These are phyloP conservation scores for Tipula helvola DNA, from an alignment of 2,888 invertebrate species.

Conservation along the genomic window DNA sequence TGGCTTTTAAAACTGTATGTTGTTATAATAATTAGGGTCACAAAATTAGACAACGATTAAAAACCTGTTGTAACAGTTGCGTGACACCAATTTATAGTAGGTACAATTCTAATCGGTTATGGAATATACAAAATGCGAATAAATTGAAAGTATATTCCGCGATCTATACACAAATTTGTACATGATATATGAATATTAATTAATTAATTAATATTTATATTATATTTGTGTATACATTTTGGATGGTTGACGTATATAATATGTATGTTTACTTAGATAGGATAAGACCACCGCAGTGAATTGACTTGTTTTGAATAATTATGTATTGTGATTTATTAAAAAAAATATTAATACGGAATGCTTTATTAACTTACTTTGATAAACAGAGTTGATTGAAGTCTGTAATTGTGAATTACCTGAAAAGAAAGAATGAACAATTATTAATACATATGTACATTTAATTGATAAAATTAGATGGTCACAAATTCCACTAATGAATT, in stretches of 20 bases:
- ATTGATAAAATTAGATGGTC: no score
- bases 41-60: no score
- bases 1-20: no score
- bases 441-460: not conserved
- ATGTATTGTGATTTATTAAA: not conserved
- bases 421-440: not conserved
- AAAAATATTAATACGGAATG: not conserved
- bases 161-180: no score
- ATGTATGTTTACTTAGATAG: not conserved
- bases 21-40: no score
- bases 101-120: no score
- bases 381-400: not conserved
- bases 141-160: no score
- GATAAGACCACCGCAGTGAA: not conserved
- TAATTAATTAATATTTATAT: not conserved
- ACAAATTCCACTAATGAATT: no score
- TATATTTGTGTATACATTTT: not conserved
- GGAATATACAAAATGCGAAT: no score
- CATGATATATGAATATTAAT: not conserved
- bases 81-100: no score
- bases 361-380: not conserved
- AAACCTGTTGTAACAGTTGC: no score
- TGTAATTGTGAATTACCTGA: not conserved
- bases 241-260: not conserved
- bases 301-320: not conserved